Conservation (phyloP, 2,888 invertebrate genomes). For the Eudemis profundana region DNA sequence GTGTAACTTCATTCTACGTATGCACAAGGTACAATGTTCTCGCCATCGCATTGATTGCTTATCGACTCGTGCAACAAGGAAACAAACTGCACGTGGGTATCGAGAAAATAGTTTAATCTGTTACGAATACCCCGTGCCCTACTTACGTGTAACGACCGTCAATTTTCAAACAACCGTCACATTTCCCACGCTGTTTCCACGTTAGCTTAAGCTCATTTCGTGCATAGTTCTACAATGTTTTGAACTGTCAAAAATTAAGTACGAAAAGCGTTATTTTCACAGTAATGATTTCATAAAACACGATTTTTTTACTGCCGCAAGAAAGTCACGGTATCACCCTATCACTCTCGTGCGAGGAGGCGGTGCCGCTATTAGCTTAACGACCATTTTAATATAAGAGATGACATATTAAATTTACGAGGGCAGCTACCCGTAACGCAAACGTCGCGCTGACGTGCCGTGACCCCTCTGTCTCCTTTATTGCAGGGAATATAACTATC, state of each 20-base stretch:
- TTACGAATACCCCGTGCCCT: neutral
- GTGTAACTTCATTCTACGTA: constrained; percentile 30
- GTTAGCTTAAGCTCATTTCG: neutral
- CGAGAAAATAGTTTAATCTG: neutral
- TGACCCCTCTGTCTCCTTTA: constrained; percentile 74
- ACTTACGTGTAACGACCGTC: neutral
- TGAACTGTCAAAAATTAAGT: neutral
- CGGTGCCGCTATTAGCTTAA: constrained; percentile 82
- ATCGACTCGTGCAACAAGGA: constrained; percentile 25
- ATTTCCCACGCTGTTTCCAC: neutral
- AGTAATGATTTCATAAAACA: constrained; percentile 34
- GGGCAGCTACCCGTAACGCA: constrained; percentile 74
- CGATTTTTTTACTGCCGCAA: constrained; percentile 66
- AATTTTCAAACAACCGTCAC: neutral
- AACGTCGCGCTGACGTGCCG: constrained; percentile 75
- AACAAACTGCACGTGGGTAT: constrained; percentile 5
- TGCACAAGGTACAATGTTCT: constrained; percentile 30
- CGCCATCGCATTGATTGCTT: constrained; percentile 39
- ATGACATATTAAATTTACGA: constrained; percentile 85
- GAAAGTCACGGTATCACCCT: constrained; percentile 69
- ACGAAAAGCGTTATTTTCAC: neutral
- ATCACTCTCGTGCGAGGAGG: constrained; percentile 71
- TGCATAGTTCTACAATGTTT: neutral
- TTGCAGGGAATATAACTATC: constrained; percentile 79
- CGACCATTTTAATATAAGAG: constrained; percentile 84